Conservation (phyloP, 2,888 invertebrate species). For the Tipula vernalis region DNA sequence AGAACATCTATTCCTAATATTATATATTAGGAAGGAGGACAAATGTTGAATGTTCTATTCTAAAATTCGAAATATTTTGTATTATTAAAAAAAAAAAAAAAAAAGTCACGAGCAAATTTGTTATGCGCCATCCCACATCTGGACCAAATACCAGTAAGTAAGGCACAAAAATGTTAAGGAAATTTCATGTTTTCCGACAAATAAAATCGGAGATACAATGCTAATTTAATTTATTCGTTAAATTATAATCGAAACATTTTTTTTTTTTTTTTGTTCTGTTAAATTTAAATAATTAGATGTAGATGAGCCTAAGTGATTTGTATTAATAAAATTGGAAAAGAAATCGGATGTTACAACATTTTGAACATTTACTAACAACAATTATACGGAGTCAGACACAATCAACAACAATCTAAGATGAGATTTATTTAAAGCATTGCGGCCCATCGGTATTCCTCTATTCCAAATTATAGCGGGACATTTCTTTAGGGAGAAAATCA, state of each 20-base stretch:
- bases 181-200: neutral
- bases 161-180: neutral
- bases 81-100: neutral
- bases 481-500: too few species aligned
- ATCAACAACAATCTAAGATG: too few species aligned
- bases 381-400: neutral
- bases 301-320: neutral
- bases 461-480: too few species aligned
- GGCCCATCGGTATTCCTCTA: too few species aligned
- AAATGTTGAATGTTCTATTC: neutral
- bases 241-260: neutral
- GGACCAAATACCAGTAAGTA: neutral
- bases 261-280: neutral
- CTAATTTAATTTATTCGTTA: neutral
- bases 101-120: neutral
- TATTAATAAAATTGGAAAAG: neutral
- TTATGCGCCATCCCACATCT: neutral
- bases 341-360: neutral
- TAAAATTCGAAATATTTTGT: neutral
- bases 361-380: neutral
- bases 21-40: too few species aligned
- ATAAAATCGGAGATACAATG: neutral
- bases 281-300: neutral
- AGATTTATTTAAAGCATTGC: too few species aligned
- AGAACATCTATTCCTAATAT: neutral